Evolutionary conservation across 2,113 vertebrate species (phyloP).

Genomic region (Pomatorhinus ruficollis): DNA sequence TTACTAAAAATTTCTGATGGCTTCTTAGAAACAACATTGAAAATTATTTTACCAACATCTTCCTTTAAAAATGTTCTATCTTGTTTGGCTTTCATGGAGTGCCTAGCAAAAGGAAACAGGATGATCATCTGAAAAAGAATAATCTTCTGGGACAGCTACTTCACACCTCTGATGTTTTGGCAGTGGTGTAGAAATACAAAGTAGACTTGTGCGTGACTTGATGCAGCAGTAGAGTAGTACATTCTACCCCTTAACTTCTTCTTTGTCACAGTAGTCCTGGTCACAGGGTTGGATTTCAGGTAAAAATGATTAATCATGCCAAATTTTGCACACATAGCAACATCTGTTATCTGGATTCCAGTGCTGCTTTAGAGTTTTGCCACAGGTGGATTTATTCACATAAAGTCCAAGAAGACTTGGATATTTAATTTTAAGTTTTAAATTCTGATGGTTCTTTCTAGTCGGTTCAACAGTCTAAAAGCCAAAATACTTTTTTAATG

Average conservation of each 20-base stretch:
- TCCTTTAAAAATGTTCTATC: neutral
- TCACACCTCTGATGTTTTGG: neutral
- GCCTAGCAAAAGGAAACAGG: neutral
- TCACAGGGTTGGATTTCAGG: neutral
- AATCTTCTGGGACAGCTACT: neutral
- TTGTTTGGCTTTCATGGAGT: neutral
- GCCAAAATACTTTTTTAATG: neutral
- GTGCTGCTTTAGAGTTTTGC: neutral
- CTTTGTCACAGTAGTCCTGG: neutral
- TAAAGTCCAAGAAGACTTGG: neutral
- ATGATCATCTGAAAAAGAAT: neutral
- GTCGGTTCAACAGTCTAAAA: neutral
- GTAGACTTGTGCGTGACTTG: neutral
- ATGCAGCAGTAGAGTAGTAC: neutral
- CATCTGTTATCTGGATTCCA: neutral
- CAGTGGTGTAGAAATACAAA: neutral
- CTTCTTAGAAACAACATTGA: neutral
- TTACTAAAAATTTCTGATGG: neutral
- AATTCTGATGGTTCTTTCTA: neutral
- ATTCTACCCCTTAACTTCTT: neutral
- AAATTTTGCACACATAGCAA: neutral
- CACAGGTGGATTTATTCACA: neutral
- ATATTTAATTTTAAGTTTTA: neutral
- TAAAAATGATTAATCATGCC: neutral
- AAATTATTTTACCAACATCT: neutral